phyloP scores from a whole-genome alignment of 2,888 invertebrate genomes.

The Aspidapion aeneum region DNA sequence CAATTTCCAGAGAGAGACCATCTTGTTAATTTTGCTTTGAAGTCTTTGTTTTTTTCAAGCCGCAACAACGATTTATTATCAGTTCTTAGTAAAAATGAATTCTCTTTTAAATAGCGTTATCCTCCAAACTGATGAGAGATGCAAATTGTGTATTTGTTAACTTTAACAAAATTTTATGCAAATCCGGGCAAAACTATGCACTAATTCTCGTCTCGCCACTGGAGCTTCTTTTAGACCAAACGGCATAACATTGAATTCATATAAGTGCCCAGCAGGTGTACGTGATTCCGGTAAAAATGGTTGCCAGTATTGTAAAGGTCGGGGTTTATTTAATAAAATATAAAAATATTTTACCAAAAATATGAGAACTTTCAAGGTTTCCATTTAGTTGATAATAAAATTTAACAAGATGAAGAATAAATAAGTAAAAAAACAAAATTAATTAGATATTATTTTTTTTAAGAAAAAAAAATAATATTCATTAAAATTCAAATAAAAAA shows the following conservation, averaged over 20 bases:
- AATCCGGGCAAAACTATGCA: conserved; percentile 15
- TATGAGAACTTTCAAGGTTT: no score
- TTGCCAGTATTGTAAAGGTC: no score
- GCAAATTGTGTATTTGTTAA: conserved; percentile 1
- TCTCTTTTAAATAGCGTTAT: conserved; percentile 2
- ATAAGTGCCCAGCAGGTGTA: conserved; percentile 12
- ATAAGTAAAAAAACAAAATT: no score
- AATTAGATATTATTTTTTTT: no score
- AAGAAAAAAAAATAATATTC: no score
- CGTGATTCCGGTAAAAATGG: conserved; percentile 9
- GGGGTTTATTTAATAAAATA: no score
- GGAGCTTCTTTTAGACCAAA: conserved; percentile 21
- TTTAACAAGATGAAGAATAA: no score
- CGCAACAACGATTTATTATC: conserved; percentile 10
- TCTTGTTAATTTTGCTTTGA: conserved; percentile 14
- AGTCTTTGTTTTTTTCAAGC: conserved; percentile 15
- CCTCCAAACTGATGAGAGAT: background rate
- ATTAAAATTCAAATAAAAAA: no score
- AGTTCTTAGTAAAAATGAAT: background rate
- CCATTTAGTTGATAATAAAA: no score
- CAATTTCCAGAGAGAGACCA: conserved; percentile 20
- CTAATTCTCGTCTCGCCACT: conserved; percentile 15
- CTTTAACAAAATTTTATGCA: conserved; percentile 22
- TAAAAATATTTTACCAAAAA: no score
- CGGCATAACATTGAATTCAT: conserved; percentile 21